These are phyloP conservation scores for Tetranychus truncatus DNA, from an alignment of 2,888 invertebrate genomes.

Conservation along the genomic window DNA sequence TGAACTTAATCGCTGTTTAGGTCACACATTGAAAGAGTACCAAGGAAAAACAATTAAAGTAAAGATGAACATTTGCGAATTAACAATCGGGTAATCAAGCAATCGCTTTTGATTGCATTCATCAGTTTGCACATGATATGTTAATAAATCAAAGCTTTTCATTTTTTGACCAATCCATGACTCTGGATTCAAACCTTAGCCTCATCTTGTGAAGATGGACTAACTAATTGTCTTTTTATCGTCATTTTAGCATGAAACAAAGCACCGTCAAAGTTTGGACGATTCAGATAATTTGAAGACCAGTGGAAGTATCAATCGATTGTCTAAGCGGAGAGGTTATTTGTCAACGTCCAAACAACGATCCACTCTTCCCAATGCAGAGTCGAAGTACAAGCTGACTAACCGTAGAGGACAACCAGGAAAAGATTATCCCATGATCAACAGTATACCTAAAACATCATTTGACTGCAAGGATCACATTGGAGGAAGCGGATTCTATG, in stretches of 20 bases:
- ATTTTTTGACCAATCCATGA: too few relatives aligned
- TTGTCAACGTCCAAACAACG: neutral
- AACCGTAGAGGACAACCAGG: constrained; percentile 39
- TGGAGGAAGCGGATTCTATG: constrained; percentile 23
- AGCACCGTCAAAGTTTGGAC: neutral
- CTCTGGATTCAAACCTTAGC: too few relatives aligned
- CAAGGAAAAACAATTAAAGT: too few relatives aligned
- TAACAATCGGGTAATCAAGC: too few relatives aligned
- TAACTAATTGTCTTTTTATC: neutral
- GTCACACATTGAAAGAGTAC: too few relatives aligned
- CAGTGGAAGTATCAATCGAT: neutral
- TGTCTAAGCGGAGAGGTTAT: neutral
- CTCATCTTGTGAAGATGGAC: neutral
- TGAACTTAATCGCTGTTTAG: too few relatives aligned
- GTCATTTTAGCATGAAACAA: neutral
- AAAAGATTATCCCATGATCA: constrained; percentile 61
- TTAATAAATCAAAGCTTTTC: too few relatives aligned
- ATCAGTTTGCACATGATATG: too few relatives aligned
- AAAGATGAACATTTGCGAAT: too few relatives aligned
- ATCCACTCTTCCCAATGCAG: neutral
- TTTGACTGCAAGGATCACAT: constrained; percentile 26
- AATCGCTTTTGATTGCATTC: too few relatives aligned
- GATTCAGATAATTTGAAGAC: neutral
- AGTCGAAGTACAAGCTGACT: neutral
- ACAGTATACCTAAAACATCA: constrained; percentile 32